Base-by-base conservation (phyloP, 2,113 vertebrate genomes). In the Eptatretus burgeri region DNA sequence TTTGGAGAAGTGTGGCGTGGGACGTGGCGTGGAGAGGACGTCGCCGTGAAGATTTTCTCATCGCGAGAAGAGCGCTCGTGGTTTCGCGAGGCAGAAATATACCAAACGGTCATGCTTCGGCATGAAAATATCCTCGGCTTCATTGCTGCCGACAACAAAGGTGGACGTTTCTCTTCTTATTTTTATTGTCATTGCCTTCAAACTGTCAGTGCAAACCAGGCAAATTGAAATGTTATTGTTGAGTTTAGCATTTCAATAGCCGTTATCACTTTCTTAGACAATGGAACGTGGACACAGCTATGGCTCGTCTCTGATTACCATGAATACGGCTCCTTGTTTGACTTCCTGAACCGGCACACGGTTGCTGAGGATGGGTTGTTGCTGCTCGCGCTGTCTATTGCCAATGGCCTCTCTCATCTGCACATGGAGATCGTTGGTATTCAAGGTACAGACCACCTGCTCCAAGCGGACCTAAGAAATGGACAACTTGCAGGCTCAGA, bases 371-470 rank as follows among this genome's bases (percentile, higher is more conserved):
- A 82, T 63, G 80, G 78, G 64, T 84, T 91, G 82, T 70, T 82
- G 14, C 71, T 77, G 65, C 68, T 93, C 66, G 84, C 83, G 0
- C 70, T 85, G 63, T 98, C 91, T 0, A 75, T 86, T 67, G 83
- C 83, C 67, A 91, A 86, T 11, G 91, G 91, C 12, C 76, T 98
- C 67, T 83, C 89, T 1, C 91, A 98, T 68, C 85, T 98, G 8
- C 91, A 98, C 71, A 95, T 98, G 89, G 91, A 98, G 74, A 95
- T 98, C 41, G 80, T 95, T 2, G 87, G 91, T 65, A 94, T 83
- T 1, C 86, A 95, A 77, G 91, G 91, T 89, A 71, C 52, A 60
- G 20, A 41, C 27, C 27, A 41, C 27, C 27, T 7, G 3, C 27
- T 7, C 27, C 27, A 41, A 41, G 27, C 7, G 27, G 27, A 41